Evolutionary conservation across 2,888 invertebrate species (phyloP), one percentile per base, ranked within the genome.

Genomic region (Melangyna quadrimaculata): DNA sequence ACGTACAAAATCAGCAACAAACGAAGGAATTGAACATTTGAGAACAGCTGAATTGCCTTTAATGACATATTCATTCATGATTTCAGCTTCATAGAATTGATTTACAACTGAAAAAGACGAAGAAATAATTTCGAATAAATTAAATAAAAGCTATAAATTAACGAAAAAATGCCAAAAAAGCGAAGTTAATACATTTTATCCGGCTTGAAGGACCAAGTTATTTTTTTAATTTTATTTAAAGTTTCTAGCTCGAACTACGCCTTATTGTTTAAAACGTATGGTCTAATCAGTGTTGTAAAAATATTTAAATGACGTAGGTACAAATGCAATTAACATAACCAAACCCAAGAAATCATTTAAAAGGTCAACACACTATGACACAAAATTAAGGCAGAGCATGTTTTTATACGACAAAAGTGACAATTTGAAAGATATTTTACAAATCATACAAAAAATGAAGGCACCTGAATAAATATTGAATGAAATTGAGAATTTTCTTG

Each of bases 1-100:
- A 71, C 93, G 93, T 65, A 95, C 95, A 91, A 95, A 95, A 93
- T 95, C 95, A 78, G 95, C 94, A 57, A 95, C 95, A 91, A 95
- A 95, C 88, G 95, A 95, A 24, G 95, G 95, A 88, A 95, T 95
- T 88, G 95, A 95, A 93, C 95, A 96, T 90, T 95, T 95, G 73
- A 95, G 91, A 81, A 95, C 94, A 3, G 95, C 95, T 69, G 95
- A 94, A 92, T 95, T 96, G 84, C 95, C 95, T 59, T 94, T 93
- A 87, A 96, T 96, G 69, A 95, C 95, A 92, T 95, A 95, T 90
- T 95, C 95, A 67, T 94, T 95, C 90, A 95, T 92, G 88, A 95
- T 95, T 92, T 95, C 95, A 35, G 95, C 95, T 90, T 94, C 94
- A 91, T 95, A 95, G 89, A 94, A 94, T 91, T 95, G 95, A 91